Evolutionary conservation across 2,797 vertebrate genomes (phyloP), one percentile per base, ranked within the genome.

Genomic region (Stomatorhinus walkeri): DNA sequence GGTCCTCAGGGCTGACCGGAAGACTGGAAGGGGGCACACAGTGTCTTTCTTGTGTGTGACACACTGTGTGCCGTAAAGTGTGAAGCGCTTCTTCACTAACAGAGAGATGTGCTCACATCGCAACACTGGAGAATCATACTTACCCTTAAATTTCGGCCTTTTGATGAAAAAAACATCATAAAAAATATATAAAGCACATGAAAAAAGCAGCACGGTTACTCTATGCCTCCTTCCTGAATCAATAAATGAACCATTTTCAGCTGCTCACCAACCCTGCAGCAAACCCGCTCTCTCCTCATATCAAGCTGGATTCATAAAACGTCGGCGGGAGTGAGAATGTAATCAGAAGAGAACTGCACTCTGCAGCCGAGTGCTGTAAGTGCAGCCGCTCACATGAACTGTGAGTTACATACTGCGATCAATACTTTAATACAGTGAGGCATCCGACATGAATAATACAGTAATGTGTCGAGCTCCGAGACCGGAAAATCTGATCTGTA

Each of bases 231-330:
- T 52, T 64, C 46, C 61, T 24, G 48, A 56, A 88, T 88, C 89
- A 86, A 89, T 89, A 76, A 48, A 56, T 7, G 81, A 87, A 88
- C 88, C 8, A 88, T 88, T 81, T 88, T 85, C 48, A 24, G 51
- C 64, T 32, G 28, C n/a, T 54, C 85, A 14, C 48, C 52, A 79
- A 56, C 52, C 36, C 88, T 87, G 51, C 49, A 36, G 85, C 85
- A 56, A 56, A 49, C 28, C 85, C 28, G 49, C 59, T 87, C 90
- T 91, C 22, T 79, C 49, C 46, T 40, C 48, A 90, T 87, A 68
- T 56, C 91, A 90, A 93, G 92, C 92, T 90, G 91, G 88, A 92
- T 93, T 93, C 91, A 91, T 90, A 91, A 91, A 88, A 90, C 32
- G 40, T 91, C 91, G 88, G 92, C 89, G 10, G 76, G 83, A 89